phyloP scores from a whole-genome alignment of 2,888 invertebrate genomes.

The Lycophotia porphyrea region DNA sequence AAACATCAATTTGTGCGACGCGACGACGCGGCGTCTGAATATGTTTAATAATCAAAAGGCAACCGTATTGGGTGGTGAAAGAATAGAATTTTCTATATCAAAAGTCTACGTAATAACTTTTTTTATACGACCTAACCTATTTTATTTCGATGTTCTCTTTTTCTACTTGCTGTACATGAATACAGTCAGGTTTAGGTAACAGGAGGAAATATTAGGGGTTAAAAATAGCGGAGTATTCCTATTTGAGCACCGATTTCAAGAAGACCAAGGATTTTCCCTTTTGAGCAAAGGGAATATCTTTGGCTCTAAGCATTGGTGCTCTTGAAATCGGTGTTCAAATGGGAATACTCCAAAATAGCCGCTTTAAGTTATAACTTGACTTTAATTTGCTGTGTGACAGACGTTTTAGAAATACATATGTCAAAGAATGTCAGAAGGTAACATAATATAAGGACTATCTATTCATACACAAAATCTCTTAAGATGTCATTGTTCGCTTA shows the following conservation, averaged over 20 bases:
- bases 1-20: slow-evolving; percentile 12
- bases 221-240: too few relatives aligned
- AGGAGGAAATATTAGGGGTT: too few relatives aligned
- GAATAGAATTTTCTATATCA: slow-evolving; percentile 16
- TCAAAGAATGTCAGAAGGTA: neutral
- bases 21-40: neutral
- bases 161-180: neutral
- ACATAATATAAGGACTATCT: too few relatives aligned
- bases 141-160: neutral
- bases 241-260: too few relatives aligned
- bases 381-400: neutral
- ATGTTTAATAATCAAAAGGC: slow-evolving; percentile 12
- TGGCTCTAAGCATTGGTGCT: too few relatives aligned
- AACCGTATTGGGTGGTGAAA: neutral
- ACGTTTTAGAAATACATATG: neutral
- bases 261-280: too few relatives aligned
- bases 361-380: neutral
- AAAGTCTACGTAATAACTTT: slow-evolving; percentile 7
- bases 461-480: too few relatives aligned
- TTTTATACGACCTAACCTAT: neutral
- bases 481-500: too few relatives aligned
- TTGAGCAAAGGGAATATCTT: too few relatives aligned
- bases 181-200: neutral
- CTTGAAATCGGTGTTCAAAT: too few relatives aligned
- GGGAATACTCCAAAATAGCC: too few relatives aligned